phyloP scores from a whole-genome alignment of 1,140 invertebrate species.

The Formica selysi region DNA sequence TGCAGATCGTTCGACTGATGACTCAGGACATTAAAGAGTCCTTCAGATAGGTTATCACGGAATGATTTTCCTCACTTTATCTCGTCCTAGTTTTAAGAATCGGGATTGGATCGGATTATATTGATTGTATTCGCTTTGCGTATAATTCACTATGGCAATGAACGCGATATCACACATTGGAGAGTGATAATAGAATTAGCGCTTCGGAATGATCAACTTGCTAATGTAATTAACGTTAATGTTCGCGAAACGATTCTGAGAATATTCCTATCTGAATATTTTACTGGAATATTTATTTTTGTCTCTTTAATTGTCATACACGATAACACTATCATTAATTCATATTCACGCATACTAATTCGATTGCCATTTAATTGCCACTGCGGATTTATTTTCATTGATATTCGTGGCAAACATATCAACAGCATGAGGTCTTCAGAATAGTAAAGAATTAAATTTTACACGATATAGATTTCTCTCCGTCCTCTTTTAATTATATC shows the following conservation, averaged over 20 bases:
- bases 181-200: constrained; percentile 33
- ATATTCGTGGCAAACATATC: constrained; percentile 8
- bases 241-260: constrained; percentile 11
- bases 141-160: constrained; percentile 14
- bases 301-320: constrained; percentile 23
- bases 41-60: constrained; percentile 65
- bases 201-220: constrained; percentile 30
- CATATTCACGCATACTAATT: constrained; percentile 2
- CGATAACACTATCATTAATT: constrained; percentile 41
- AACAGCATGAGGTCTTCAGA: not conserved
- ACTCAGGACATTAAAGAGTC: constrained; percentile 65
- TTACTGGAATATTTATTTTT: constrained; percentile 45
- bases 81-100: constrained; percentile 54
- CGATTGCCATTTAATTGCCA: constrained; percentile 21
- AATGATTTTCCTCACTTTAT: constrained; percentile 36
- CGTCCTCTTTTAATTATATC: no score
- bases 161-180: not conserved
- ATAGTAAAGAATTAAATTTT: not conserved
- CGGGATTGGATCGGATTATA: constrained; percentile 44
- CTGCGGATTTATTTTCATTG: constrained; percentile 23
- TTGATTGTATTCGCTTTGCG: constrained; percentile 46
- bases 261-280: constrained; percentile 39
- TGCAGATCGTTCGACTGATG: constrained; percentile 62
- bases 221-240: constrained; percentile 50
- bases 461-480: not conserved